Conservation (phyloP, 2,113 vertebrate species). For the Antechinus stuartii region DNA sequence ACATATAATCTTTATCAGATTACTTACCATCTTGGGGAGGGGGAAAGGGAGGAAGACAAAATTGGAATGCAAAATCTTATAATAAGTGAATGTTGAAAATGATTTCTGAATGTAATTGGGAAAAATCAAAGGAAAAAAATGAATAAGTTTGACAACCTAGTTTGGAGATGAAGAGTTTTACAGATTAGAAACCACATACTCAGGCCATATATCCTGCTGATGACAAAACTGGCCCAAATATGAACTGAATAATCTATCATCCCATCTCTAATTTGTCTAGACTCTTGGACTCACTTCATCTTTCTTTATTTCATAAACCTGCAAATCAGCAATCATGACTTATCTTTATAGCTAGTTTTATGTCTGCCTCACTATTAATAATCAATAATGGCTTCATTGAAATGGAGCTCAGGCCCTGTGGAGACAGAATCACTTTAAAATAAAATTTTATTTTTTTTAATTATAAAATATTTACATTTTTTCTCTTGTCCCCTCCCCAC, state of each 20-base stretch:
- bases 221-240: not conserved
- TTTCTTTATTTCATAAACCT: not conserved
- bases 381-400: not conserved
- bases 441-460: not conserved
- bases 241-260: not conserved
- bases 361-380: not conserved
- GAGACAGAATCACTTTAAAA: not conserved
- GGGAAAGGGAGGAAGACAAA: too few species aligned
- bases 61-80: too few species aligned
- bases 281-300: not conserved
- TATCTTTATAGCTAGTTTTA: not conserved
- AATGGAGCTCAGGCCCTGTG: not conserved
- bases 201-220: not conserved
- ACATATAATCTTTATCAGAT: too few species aligned
- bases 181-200: not conserved
- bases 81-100: too few species aligned
- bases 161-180: not conserved
- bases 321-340: not conserved
- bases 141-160: not conserved
- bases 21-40: too few species aligned
- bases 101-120: too few species aligned
- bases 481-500: not conserved
- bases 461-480: not conserved
- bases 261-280: not conserved
- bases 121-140: too few species aligned